Conservation (phyloP, 2,888 invertebrate species). For the Mactromeris polynyma region DNA sequence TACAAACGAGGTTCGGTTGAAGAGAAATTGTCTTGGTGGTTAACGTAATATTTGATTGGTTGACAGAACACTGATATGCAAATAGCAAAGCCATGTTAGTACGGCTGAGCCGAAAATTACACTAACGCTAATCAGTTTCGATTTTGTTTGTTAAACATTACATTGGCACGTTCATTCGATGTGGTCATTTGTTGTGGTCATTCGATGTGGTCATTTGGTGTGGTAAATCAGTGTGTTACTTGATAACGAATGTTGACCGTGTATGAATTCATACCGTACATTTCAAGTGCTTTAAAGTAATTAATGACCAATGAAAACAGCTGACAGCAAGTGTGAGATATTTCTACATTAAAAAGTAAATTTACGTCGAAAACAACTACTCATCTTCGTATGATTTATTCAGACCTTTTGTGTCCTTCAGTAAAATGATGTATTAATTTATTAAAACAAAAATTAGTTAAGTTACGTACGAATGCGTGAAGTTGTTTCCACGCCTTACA, state of each 20-base stretch:
- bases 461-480: constrained; percentile 16
- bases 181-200: neutral
- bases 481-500: constrained; percentile 40
- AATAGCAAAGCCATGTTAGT: too few species aligned
- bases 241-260: neutral
- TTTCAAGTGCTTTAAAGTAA: neutral
- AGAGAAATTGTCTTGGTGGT: too few species aligned
- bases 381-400: constrained; percentile 44
- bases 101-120: too few species aligned
- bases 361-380: constrained; percentile 16
- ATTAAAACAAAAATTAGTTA: constrained; percentile 22
- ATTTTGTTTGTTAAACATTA: too few species aligned
- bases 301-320: constrained; percentile 11
- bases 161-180: too few species aligned
- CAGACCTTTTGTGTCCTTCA: constrained; percentile 7
- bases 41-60: too few species aligned
- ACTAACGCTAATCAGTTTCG: too few species aligned
- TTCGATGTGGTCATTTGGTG: neutral
- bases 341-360: constrained; percentile 18
- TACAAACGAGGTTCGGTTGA: too few species aligned
- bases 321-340: constrained; percentile 1
- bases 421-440: constrained; percentile 44
- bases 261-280: neutral
- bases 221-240: neutral
- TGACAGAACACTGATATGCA: too few species aligned